Base-by-base conservation (phyloP, 2,113 vertebrate species). In the Esox niger region DNA sequence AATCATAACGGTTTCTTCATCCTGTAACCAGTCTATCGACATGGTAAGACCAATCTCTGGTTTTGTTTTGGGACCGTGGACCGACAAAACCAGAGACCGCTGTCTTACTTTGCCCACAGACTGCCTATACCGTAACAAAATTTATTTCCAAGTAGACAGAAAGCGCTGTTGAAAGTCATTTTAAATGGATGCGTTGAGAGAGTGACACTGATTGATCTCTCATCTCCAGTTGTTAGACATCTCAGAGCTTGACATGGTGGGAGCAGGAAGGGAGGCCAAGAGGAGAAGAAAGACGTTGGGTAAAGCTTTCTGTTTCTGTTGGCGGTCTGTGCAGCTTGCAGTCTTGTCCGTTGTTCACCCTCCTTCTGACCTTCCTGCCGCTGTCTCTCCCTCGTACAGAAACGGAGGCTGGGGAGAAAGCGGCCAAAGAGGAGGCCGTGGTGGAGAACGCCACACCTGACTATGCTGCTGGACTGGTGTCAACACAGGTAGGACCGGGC, bases 371-470 rank as follows among this genome's bases (percentile, higher is more conserved):
- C 10, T 56, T 52, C 47, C 54, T 32, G 3, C 6, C 29, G 6
- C 57, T 25, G 23, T 46, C 6, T 65, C 27, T 4, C 62, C 68
- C 26, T 30, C 27, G 17, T 21, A 13, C 68, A 99, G 97, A 99
- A 78, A 84, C 94, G 0, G 96, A 99, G 62, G 88, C 92, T n/a
- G 94, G 92, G 66, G 96, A 98, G 71, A 99, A 98, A 75, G 91
- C 92, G 3, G 86, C 94, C 86, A 98, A 98, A 92, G 97, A 99
- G 85, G 90, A 92, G 0, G 82, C 87, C 0, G 93, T 98, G 64
- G 91, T 97, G 76, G 96, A 99, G 84, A 98, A 97, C 30, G 93
- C 95, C 65, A 99, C 97, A 1, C 97, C 97, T 0, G 97, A 99
- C 87, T 99, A 99, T 9, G 97, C 97, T 1, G 97, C 96, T 1